Percentiles rank a stretch among this genome's conserved stretches.
Conservation (phyloP, 2,797 vertebrate genomes). For the Leuciscus waleckii region DNA sequence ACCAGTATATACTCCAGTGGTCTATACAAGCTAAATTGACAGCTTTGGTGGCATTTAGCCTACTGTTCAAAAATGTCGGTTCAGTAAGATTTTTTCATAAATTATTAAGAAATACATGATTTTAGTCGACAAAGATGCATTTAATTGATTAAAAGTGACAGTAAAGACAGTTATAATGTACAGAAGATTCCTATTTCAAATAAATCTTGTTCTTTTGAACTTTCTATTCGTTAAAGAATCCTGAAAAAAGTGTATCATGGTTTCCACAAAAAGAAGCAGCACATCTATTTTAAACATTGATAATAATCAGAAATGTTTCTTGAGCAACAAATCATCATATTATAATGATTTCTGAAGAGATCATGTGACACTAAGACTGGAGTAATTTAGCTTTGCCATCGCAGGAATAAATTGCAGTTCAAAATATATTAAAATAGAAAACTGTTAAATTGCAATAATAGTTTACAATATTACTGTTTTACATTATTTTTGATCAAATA, state of each 20-base stretch:
- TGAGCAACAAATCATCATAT: background rate
- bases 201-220: background rate
- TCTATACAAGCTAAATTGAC: background rate
- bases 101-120: background rate
- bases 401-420: too few relatives aligned
- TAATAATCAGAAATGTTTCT: background rate
- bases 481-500: background rate
- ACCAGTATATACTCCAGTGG: background rate
- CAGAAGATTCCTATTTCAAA: background rate
- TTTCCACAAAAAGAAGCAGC: background rate
- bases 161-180: background rate
- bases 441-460: too few relatives aligned
- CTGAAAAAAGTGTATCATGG: background rate
- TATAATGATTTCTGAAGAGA: background rate
- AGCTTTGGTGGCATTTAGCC: background rate
- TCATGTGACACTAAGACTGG: background rate
- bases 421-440: too few relatives aligned
- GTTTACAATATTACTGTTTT: background rate
- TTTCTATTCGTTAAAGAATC: background rate
- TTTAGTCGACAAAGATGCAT: background rate
- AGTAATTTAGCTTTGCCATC: too few relatives aligned
- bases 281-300: background rate
- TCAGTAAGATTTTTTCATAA: background rate
- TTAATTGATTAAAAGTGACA: background rate
- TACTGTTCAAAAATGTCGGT: background rate